phyloP scores from a whole-genome alignment of 2,113 vertebrate species.

The Eupsittula cactorum region DNA sequence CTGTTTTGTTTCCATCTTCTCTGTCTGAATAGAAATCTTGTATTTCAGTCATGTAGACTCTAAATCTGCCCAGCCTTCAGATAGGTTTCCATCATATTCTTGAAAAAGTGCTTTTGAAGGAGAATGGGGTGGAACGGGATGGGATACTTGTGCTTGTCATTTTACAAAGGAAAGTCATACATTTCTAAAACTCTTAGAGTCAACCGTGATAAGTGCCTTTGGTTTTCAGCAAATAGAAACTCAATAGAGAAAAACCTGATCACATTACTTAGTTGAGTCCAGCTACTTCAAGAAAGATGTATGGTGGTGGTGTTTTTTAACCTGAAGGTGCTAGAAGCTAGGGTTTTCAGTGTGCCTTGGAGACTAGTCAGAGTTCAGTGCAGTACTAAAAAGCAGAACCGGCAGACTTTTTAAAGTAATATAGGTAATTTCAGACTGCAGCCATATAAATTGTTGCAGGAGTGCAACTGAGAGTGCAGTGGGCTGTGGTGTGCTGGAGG shows the following conservation, averaged over 20 bases:
- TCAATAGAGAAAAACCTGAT: neutral
- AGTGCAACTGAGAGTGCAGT: neutral
- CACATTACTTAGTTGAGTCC: neutral
- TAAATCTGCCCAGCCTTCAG: neutral
- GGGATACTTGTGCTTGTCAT: neutral
- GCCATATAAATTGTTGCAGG: neutral
- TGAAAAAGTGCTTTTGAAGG: neutral
- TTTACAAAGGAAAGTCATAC: neutral
- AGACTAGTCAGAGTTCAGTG: neutral
- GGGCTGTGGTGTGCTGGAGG: neutral
- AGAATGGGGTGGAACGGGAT: neutral
- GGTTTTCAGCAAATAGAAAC: neutral
- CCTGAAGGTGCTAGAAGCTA: neutral
- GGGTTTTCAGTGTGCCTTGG: neutral
- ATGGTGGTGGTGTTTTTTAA: neutral
- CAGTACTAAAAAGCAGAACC: neutral
- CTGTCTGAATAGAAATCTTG: neutral
- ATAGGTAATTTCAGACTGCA: neutral
- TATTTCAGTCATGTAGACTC: neutral
- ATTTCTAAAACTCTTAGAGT: neutral
- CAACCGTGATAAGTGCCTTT: neutral
- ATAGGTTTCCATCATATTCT: neutral
- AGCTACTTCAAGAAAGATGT: neutral
- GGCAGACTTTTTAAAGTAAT: neutral
- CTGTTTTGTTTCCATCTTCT: neutral